Evolutionary conservation across 2,797 vertebrate species (phyloP), one percentile per base, ranked within the genome.

Genomic region (Chaunax sp.): DNA sequence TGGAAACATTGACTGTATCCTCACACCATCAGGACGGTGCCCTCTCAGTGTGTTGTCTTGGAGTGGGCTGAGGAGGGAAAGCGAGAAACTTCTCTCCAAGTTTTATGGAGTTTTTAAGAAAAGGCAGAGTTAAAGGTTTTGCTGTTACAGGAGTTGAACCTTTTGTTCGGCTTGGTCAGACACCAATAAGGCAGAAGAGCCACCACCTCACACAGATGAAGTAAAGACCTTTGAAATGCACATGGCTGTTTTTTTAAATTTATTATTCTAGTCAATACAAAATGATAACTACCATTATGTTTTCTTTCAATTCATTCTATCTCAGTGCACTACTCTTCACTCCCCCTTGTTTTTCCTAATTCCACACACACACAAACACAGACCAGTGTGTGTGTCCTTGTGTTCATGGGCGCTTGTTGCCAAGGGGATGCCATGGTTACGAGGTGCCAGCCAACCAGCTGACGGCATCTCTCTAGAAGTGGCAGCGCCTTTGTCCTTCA

Each of bases 361-460:
- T 54, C 49, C 7, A 30, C 26, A 41, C 40, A 54, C 16, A 51
- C 52, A 40, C 54, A 52, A 30, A 28, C 33, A n/a, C 8, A 13
- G 38, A 1, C 41, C 58, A 52, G 67, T 12, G 60, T 61, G 52
- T 65, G 52, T 78, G 86, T 89, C 87, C 82, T 87, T 90, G 88
- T 82, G 78, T 75, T 84, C 73, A 57, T 79, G 76, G 82, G 82
- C 52, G 82, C 87, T 4, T 40, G 91, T 92, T 91, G 89, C 90
- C 86, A 92, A 86, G 91, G 86, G 87, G 87, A 90, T 85, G 89
- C 91, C 89, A 91, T 92, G 91, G 91, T 92, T 92, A 92, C 90
- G 74, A 87, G 85, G 88, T 90, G 87, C 88, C 90, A 89, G 91
- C 89, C 91, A 92, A 88, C 85, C 87, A 88, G 87, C 86, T 83